A percentile compares a stretch with the other conserved stretches of the same genome.
These are phyloP conservation scores for Teleiodes luculella DNA, from an alignment of 2,888 invertebrate species.

Conservation along the genomic window DNA sequence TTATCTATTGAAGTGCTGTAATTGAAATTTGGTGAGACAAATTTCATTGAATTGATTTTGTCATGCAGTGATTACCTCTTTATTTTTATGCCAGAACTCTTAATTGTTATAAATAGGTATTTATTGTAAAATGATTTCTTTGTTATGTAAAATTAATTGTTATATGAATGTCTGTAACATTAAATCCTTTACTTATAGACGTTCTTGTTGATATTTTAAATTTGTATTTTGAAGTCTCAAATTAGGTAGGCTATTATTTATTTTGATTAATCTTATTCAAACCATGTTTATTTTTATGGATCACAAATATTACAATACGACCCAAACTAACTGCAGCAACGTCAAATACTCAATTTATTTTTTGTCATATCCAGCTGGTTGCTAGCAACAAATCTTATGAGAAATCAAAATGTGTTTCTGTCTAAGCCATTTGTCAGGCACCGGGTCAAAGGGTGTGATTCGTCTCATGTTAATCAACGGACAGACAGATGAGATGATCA, in stretches of 20 bases:
- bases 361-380: conserved; percentile 6
- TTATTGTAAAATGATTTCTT: background rate
- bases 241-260: too few species aligned
- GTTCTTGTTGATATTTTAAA: too few species aligned
- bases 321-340: background rate
- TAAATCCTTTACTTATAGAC: too few species aligned
- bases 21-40: conserved; percentile 37
- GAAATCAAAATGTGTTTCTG: conserved; percentile 7
- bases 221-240: too few species aligned
- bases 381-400: background rate
- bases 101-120: background rate
- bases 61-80: conserved; percentile 12
- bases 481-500: conserved; percentile 55
- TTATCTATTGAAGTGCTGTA: conserved; percentile 45
- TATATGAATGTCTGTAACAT: too few species aligned
- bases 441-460: conserved; percentile 59
- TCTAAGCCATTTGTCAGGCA: conserved; percentile 56
- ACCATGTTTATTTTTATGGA: too few species aligned
- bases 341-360: conserved; percentile 1
- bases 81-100: background rate
- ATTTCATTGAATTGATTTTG: conserved; percentile 24
- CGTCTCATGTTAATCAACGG: conserved; percentile 60
- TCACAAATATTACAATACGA: too few species aligned
- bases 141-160: background rate
- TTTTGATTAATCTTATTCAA: too few species aligned